A percentile compares a stretch with the other conserved stretches of the same genome.
Evolutionary conservation across 2,888 invertebrate genomes (phyloP).

Genomic region (Diarsia brunnea): DNA sequence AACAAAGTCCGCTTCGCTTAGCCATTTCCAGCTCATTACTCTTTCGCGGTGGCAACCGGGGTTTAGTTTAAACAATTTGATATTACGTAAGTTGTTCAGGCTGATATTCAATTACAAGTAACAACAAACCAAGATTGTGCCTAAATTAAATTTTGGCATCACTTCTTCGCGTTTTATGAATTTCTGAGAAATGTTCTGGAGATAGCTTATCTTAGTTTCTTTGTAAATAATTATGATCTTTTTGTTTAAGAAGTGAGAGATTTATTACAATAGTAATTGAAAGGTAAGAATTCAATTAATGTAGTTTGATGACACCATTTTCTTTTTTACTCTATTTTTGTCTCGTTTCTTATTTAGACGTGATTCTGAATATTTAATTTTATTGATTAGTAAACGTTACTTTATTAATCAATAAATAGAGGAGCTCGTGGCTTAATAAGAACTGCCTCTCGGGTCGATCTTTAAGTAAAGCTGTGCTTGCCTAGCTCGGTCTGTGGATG

Average conservation of each 20-base stretch:
- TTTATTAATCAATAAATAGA: too few relatives aligned
- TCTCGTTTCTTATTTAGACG: too few relatives aligned
- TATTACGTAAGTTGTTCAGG: constrained; percentile 18
- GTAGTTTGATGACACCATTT: neutral
- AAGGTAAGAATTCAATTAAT: neutral
- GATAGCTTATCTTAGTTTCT: neutral
- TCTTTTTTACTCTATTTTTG: neutral
- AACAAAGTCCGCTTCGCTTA: too few relatives aligned
- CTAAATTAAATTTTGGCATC: constrained; percentile 45
- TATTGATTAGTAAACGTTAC: too few relatives aligned
- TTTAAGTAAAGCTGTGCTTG: too few relatives aligned
- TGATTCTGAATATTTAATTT: too few relatives aligned
- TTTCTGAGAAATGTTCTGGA: constrained; percentile 20
- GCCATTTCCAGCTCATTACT: too few relatives aligned
- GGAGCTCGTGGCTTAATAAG: too few relatives aligned
- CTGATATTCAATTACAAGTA: constrained; percentile 50
- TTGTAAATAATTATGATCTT: constrained; percentile 29
- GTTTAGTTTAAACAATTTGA: constrained; percentile 18
- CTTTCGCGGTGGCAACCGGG: too few relatives aligned
- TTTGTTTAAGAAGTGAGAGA: constrained; percentile 1
- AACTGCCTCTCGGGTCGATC: too few relatives aligned
- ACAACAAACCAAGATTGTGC: constrained; percentile 42
- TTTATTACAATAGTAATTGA: neutral
- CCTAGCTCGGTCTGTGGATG: too few relatives aligned
- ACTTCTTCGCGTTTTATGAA: constrained; percentile 33